Percentiles rank a stretch among this genome's conserved stretches.
phyloP scores from a whole-genome alignment of 2,888 invertebrate species.

The Melipona bicolor region DNA sequence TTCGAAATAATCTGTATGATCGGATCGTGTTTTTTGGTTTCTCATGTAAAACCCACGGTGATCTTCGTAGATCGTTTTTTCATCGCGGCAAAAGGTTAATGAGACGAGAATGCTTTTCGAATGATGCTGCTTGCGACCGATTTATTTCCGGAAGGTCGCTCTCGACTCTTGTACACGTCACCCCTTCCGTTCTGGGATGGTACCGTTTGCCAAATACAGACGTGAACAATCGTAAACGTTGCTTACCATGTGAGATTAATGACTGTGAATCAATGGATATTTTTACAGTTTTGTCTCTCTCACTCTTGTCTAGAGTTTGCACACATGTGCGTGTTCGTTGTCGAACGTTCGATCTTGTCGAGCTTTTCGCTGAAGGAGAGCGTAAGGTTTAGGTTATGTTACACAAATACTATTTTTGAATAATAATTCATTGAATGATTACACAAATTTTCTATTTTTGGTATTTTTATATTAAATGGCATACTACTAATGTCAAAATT shows the following conservation, averaged over 20 bases:
- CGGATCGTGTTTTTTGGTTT: neutral
- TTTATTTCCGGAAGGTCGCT: conserved; percentile 59
- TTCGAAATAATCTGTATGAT: neutral
- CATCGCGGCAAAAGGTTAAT: conserved; percentile 13
- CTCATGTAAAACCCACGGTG: neutral
- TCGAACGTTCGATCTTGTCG: neutral
- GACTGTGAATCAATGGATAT: conserved; percentile 24
- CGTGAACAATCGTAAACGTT: neutral
- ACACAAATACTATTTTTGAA: neutral
- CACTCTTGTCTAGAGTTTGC: neutral
- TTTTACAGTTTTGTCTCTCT: neutral
- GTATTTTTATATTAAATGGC: too few species aligned
- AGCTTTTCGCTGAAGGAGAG: neutral
- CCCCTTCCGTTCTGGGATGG: conserved; percentile 24
- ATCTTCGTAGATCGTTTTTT: neutral
- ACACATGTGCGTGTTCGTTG: neutral
- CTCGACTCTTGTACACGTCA: conserved; percentile 32
- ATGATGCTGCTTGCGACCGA: conserved; percentile 31
- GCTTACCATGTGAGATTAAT: neutral
- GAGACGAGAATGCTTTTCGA: conserved; percentile 25
- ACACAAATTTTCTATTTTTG: too few species aligned
- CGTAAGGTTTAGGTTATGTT: too few species aligned
- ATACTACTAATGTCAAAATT: too few species aligned
- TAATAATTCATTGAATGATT: neutral
- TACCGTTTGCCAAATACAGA: conserved; percentile 50